A percentile compares a stretch with the other conserved stretches of the same genome.
Conservation (phyloP, 2,113 vertebrate species). For the Cochlearius cochlearius region DNA sequence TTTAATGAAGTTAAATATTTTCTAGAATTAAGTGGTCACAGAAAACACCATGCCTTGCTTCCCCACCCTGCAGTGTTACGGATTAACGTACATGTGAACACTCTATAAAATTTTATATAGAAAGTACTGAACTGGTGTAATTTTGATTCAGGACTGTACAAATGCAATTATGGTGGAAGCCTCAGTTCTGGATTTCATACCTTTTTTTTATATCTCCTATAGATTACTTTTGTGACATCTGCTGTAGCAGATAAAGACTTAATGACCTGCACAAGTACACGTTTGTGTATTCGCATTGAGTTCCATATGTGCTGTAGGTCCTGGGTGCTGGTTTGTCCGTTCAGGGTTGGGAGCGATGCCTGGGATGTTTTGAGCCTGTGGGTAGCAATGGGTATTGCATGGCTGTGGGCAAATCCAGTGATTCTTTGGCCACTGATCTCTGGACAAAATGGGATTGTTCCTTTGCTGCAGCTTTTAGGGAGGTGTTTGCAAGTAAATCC, state of each 20-base stretch:
- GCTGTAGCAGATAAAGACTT: not conserved
- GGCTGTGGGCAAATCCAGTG: not conserved
- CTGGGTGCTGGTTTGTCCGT: not conserved
- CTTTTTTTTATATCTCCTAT: not conserved
- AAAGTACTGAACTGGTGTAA: rapidly evolving
- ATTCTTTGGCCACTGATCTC: not conserved
- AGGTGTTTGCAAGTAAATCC: not conserved
- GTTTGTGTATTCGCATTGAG: rapidly evolving
- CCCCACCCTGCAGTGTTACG: too few relatives aligned
- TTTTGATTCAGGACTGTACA: not conserved
- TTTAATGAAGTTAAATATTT: not conserved
- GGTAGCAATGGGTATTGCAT: not conserved
- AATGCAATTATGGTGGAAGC: not conserved
- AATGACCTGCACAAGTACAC: not conserved
- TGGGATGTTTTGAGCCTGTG: not conserved
- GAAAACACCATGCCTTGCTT: not conserved
- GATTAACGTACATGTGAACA: too few relatives aligned
- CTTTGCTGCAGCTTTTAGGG: not conserved
- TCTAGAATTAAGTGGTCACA: not conserved
- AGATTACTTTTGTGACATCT: not conserved
- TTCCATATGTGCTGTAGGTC: not conserved
- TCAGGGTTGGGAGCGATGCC: not conserved
- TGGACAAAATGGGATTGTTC: not conserved
- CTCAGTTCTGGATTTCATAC: not conserved
- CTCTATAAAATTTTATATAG: rapidly evolving